Conservation (phyloP, 2,888 invertebrate genomes). For the Plebejus anna region DNA sequence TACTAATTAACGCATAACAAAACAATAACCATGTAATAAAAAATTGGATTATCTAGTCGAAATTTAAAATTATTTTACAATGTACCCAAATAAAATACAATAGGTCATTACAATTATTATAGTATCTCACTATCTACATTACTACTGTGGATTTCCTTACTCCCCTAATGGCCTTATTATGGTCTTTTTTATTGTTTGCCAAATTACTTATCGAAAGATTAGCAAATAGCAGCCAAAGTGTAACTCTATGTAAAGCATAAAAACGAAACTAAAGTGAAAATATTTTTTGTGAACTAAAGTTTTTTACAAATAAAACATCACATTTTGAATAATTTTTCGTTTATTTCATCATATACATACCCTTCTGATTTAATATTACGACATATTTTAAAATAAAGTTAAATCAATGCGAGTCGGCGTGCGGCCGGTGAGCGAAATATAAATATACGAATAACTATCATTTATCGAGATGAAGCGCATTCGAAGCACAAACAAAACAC, state of each 20-base stretch:
- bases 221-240: not conserved
- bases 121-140: no score
- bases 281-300: constrained; percentile 32
- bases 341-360: constrained; percentile 65
- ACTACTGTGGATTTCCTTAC: no score
- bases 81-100: not conserved
- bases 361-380: constrained; percentile 62
- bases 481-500: constrained; percentile 62
- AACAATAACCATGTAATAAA: not conserved
- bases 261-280: not conserved
- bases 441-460: constrained; percentile 57
- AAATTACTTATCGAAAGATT: not conserved
- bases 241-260: not conserved
- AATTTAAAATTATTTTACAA: not conserved
- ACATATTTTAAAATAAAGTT: constrained; percentile 24
- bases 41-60: not conserved
- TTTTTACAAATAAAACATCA: constrained; percentile 47
- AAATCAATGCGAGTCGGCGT: constrained; percentile 29
- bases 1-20: not conserved
- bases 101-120: no score
- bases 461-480: constrained; percentile 61
- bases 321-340: constrained; percentile 60
- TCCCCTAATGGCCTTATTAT: no score
- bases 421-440: constrained; percentile 48
- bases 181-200: not conserved